These are phyloP conservation scores for Mactromeris polynyma DNA, from an alignment of 2,888 invertebrate genomes.

Conservation along the genomic window DNA sequence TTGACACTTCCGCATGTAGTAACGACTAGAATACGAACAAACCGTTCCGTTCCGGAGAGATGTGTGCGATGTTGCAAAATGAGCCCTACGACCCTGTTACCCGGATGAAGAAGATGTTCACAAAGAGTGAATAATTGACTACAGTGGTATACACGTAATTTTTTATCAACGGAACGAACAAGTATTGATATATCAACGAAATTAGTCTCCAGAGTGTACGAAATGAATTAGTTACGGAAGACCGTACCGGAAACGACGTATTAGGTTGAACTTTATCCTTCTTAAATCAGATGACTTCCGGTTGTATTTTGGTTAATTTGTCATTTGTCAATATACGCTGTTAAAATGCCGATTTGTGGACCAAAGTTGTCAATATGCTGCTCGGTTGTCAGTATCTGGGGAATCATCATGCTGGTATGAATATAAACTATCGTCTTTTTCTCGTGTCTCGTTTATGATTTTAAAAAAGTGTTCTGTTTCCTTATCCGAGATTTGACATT, in stretches of 20 bases:
- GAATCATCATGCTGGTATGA: conserved; percentile 96
- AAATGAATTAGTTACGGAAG: neutral
- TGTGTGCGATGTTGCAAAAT: too few relatives aligned
- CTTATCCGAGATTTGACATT: too few relatives aligned
- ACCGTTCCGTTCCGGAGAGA: neutral
- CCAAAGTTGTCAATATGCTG: conserved; percentile 97
- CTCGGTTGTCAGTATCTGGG: conserved; percentile 96
- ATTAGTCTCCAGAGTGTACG: too few relatives aligned
- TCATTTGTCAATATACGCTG: conserved; percentile 68
- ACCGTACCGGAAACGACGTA: neutral
- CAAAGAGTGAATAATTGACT: too few relatives aligned
- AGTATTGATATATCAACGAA: too few relatives aligned
- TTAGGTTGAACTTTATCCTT: neutral
- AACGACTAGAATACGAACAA: conserved; percentile 9
- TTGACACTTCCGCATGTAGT: conserved; percentile 68
- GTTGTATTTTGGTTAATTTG: conserved; percentile 32
- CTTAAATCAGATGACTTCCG: conserved; percentile 67
- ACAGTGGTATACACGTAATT: too few relatives aligned
- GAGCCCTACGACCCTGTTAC: too few relatives aligned
- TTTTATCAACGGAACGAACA: too few relatives aligned
- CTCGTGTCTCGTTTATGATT: too few relatives aligned
- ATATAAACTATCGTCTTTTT: neutral
- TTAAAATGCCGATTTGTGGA: conserved; percentile 90
- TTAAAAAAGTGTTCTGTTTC: too few relatives aligned
- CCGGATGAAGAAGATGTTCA: too few relatives aligned